These are phyloP conservation scores for Prolemur simus DNA, from an alignment of 2,113 vertebrate genomes.

Conservation along the genomic window DNA sequence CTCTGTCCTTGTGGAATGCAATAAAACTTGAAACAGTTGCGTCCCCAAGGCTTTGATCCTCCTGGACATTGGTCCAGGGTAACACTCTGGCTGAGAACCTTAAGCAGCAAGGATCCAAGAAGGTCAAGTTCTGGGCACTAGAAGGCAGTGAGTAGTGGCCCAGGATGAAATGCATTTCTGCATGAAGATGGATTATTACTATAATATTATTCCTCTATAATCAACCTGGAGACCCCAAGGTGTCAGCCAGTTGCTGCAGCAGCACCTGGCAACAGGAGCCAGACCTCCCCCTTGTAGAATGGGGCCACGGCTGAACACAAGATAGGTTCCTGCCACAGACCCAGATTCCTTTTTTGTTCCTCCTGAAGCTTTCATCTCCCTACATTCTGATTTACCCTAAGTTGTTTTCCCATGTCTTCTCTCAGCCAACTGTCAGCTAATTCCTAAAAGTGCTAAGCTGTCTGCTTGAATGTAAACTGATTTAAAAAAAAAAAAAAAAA, in stretches of 20 bases:
- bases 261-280: not conserved
- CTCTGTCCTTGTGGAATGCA: not conserved
- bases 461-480: constrained; percentile 57
- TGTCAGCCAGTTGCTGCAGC: not conserved
- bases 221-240: constrained; percentile 58
- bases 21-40: not conserved
- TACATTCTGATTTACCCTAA: not conserved
- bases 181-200: constrained; percentile 31
- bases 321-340: not conserved
- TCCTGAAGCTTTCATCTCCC: not conserved
- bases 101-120: not conserved
- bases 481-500: not conserved
- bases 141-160: constrained; percentile 54
- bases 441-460: constrained; percentile 44
- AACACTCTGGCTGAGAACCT: not conserved
- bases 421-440: constrained; percentile 22
- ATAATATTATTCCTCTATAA: not conserved
- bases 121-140: constrained; percentile 49
- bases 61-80: not conserved
- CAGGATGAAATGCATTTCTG: constrained; percentile 61
- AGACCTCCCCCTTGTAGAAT: not conserved
- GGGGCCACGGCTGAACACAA: not conserved
- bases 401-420: not conserved
- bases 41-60: not conserved
- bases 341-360: not conserved